phyloP scores from a whole-genome alignment of 2,888 invertebrate species.

The Drosophila buzzatii region DNA sequence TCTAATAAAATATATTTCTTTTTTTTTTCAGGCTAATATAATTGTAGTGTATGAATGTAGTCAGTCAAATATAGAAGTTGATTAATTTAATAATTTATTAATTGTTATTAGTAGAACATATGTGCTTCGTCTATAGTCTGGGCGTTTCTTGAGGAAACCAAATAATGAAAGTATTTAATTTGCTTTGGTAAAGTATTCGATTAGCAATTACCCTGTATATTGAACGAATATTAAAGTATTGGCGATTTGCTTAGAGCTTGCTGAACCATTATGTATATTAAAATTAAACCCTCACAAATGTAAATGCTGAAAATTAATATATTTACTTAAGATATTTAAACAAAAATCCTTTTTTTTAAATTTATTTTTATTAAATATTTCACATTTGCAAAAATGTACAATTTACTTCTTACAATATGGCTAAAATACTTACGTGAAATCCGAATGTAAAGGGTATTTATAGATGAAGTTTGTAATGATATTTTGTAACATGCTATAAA shows the following conservation, averaged over 20 bases:
- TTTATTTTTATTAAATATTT: not conserved
- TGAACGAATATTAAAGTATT: not conserved
- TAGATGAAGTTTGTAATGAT: conserved; percentile 10
- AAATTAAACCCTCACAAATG: too few species aligned
- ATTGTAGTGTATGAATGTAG: not conserved
- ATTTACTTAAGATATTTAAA: too few species aligned
- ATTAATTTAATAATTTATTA: not conserved
- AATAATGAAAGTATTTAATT: too few species aligned
- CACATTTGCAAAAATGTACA: not conserved
- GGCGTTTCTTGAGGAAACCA: not conserved
- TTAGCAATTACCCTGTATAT: not conserved
- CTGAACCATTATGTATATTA: not conserved
- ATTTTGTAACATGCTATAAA: conserved; percentile 49
- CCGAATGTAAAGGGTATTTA: not conserved
- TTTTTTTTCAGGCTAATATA: not conserved
- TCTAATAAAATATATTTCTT: not conserved
- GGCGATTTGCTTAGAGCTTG: not conserved
- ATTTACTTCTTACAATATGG: not conserved
- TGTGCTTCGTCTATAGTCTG: not conserved
- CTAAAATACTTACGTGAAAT: not conserved
- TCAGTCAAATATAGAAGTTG: not conserved
- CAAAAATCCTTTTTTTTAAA: not conserved
- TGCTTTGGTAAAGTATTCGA: not conserved
- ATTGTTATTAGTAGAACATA: conserved; percentile 6
- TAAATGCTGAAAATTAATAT: too few species aligned